These are phyloP conservation scores for Agrotis puta DNA, from an alignment of 2,888 invertebrate species.

Conservation along the genomic window DNA sequence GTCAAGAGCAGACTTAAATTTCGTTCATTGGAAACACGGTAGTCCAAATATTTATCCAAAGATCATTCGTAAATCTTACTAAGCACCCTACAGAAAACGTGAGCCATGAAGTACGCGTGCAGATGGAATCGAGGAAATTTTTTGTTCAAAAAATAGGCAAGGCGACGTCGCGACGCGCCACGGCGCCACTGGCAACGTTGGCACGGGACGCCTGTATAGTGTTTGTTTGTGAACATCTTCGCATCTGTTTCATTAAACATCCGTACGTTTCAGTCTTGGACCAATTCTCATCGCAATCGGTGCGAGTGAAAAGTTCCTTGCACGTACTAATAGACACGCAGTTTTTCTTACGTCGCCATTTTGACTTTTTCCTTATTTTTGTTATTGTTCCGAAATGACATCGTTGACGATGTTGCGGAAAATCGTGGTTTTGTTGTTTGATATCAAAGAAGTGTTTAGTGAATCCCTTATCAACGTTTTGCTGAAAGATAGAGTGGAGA, in stretches of 20 bases:
- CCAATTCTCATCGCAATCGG: conserved; percentile 84
- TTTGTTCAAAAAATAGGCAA: conserved; percentile 81
- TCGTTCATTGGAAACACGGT: conserved; percentile 45
- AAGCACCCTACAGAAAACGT: conserved; percentile 46
- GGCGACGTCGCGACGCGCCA: conserved; percentile 78
- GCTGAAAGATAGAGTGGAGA: conserved; percentile 84
- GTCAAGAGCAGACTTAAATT: conserved; percentile 45
- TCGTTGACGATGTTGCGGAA: conserved; percentile 82
- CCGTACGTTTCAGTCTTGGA: conserved; percentile 86
- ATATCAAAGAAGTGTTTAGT: conserved; percentile 89
- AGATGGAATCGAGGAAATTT: conserved; percentile 58
- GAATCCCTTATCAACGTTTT: conserved; percentile 87
- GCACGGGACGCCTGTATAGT: conserved; percentile 81
- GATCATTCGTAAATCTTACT: conserved; percentile 62
- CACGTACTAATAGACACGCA: conserved; percentile 69
- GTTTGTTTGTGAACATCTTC: conserved; percentile 88
- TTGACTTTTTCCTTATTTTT: conserved; percentile 59
- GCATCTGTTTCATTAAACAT: conserved; percentile 88
- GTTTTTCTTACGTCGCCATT: conserved; percentile 78
- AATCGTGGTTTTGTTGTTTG: conserved; percentile 85
- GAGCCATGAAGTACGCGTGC: conserved; percentile 22
- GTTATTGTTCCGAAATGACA: conserved; percentile 64
- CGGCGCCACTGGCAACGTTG: conserved; percentile 85
- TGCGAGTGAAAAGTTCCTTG: conserved; percentile 78
- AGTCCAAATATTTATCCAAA: conserved; percentile 70